phyloP scores from a whole-genome alignment of 2,113 vertebrate genomes.

The Tretioscincus oriximinensis region DNA sequence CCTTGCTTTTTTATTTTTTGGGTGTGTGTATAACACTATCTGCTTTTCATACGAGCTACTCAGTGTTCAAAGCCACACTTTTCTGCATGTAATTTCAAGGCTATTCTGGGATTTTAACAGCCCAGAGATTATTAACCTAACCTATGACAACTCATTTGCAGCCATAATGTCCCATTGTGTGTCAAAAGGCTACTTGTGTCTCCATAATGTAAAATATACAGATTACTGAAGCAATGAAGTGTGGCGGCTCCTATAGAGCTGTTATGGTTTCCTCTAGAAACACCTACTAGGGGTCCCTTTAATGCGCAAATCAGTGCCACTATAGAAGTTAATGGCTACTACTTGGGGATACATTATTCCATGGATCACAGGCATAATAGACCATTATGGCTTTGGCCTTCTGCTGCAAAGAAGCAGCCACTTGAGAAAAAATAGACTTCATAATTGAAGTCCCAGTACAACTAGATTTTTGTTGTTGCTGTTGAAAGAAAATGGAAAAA shows the following conservation, averaged over 20 bases:
- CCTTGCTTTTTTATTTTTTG: no score
- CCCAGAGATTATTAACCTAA: conserved; percentile 66
- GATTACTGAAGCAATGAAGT: conserved; percentile 67
- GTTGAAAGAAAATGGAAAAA: background rate
- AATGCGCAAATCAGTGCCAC: conserved; percentile 55
- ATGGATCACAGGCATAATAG: conserved; percentile 45
- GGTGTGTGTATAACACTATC: background rate
- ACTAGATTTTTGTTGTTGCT: conserved; percentile 49
- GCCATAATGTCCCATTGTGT: conserved; percentile 62
- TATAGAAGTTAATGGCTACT: conserved; percentile 54
- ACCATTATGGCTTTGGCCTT: conserved; percentile 35
- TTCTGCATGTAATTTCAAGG: conserved; percentile 22
- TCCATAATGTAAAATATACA: conserved; percentile 53
- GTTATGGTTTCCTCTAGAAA: conserved; percentile 61
- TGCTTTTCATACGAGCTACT: conserved; percentile 30
- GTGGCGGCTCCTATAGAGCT: conserved; percentile 63
- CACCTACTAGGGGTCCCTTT: conserved; percentile 64
- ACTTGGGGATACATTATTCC: conserved; percentile 53
- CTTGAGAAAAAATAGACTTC: conserved; percentile 45
- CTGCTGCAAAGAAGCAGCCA: background rate
- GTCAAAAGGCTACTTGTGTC: conserved; percentile 39
- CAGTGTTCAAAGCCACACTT: conserved; percentile 23
- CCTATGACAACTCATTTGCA: conserved; percentile 63
- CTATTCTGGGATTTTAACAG: conserved; percentile 53
- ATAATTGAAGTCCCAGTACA: conserved; percentile 18